Conservation (phyloP, 2,113 vertebrate genomes). For the Bubalus kerabau region DNA sequence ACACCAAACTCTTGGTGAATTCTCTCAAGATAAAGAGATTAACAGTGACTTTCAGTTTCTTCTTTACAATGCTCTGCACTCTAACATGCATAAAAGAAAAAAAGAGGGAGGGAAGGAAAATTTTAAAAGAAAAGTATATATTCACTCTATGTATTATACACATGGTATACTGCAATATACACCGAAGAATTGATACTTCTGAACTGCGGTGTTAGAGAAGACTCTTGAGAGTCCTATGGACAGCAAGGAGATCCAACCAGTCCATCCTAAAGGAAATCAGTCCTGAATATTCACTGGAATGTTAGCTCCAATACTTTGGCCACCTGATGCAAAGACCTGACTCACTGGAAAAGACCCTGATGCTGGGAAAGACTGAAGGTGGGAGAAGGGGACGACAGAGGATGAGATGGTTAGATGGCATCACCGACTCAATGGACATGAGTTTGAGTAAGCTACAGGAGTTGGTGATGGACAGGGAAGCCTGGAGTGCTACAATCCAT, state of each 20-base stretch:
- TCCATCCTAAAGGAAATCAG: not conserved
- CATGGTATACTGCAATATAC: not conserved
- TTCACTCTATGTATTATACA: not conserved
- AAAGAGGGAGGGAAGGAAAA: not conserved
- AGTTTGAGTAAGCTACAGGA: not conserved
- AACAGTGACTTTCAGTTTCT: not conserved
- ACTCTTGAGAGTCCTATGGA: not conserved
- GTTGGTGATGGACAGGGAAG: not conserved
- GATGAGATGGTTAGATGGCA: not conserved
- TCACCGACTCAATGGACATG: not conserved
- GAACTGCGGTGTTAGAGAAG: not conserved
- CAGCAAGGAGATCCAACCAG: not conserved
- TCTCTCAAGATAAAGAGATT: not conserved
- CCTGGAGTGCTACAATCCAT: not conserved
- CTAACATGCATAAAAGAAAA: not conserved
- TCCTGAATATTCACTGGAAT: not conserved
- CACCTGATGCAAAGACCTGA: not conserved
- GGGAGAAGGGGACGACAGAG: not conserved
- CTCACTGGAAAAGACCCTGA: not conserved
- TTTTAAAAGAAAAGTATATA: slow-evolving; percentile 5
- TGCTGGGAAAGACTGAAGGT: not conserved
- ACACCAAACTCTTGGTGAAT: not conserved
- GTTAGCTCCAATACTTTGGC: not conserved
- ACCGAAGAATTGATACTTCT: not conserved
- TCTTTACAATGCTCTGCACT: not conserved